phyloP scores from a whole-genome alignment of 2,113 vertebrate species.

The Zosterops lateralis region DNA sequence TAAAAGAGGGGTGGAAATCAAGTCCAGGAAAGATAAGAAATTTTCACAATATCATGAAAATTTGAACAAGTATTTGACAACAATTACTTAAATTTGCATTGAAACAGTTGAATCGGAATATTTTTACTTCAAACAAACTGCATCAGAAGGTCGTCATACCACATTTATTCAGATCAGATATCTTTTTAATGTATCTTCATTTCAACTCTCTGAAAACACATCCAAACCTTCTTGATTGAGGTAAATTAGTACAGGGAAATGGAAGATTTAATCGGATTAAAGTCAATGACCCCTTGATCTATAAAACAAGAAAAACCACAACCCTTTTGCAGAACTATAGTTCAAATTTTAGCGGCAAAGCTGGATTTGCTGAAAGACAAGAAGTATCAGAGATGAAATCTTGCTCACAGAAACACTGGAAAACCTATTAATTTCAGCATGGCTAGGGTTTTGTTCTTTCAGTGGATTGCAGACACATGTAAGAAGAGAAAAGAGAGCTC shows the following conservation, averaged over 20 bases:
- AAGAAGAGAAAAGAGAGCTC: neutral
- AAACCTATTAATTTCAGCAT: neutral
- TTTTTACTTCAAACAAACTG: neutral
- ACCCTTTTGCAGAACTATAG: neutral
- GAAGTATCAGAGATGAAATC: neutral
- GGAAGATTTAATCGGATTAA: neutral
- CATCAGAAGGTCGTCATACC: neutral
- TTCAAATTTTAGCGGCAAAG: neutral
- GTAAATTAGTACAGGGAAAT: neutral
- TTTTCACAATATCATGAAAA: neutral
- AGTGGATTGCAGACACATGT: neutral
- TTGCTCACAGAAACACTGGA: neutral
- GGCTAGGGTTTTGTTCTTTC: neutral
- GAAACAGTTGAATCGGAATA: neutral
- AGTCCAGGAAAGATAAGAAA: neutral
- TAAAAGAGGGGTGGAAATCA: neutral
- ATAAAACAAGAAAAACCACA: neutral
- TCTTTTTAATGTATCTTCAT: neutral
- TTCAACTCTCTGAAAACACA: neutral
- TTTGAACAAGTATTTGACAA: neutral
- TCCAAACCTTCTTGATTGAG: neutral
- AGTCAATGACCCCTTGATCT: neutral
- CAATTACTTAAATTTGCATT: neutral
- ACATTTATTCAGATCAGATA: neutral
- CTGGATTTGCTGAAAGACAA: neutral